These are phyloP conservation scores for Eriosoma lanigerum DNA, from an alignment of 1,140 invertebrate genomes.

Conservation along the genomic window DNA sequence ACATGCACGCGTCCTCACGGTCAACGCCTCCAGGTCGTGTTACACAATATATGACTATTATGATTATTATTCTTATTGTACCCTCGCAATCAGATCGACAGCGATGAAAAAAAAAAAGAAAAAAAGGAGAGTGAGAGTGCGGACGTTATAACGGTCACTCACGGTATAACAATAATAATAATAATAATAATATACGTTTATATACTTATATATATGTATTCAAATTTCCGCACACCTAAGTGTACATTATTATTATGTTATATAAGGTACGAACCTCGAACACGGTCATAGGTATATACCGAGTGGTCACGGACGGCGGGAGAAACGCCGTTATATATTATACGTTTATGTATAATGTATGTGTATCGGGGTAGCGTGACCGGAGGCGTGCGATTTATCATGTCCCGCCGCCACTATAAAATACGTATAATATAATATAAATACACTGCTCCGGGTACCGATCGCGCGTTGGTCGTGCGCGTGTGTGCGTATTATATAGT, in stretches of 20 bases:
- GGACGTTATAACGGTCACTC: neutral
- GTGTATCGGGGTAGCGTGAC: conserved; percentile 13
- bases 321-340: neutral
- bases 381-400: conserved; percentile 46
- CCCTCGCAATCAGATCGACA: neutral
- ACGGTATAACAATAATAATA: conserved; percentile 1
- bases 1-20: too few relatives aligned
- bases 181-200: neutral
- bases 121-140: neutral
- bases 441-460: neutral
- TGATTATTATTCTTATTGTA: too few relatives aligned
- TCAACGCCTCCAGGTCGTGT: too few relatives aligned
- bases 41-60: too few relatives aligned
- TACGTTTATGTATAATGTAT: neutral
- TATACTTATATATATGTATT: neutral
- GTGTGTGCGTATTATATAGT: neutral
- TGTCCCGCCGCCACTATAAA: conserved; percentile 12
- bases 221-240: neutral
- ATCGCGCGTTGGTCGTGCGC: neutral
- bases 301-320: neutral
- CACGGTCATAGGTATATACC: neutral
- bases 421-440: too few relatives aligned
- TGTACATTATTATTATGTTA: too few relatives aligned
- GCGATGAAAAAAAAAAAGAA: too few relatives aligned
- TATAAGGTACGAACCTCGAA: conserved; percentile 2